A percentile compares a stretch with the other conserved stretches of the same genome.
These are phyloP conservation scores for Orchestes rusci DNA, from an alignment of 2,888 invertebrate genomes.

Conservation along the genomic window DNA sequence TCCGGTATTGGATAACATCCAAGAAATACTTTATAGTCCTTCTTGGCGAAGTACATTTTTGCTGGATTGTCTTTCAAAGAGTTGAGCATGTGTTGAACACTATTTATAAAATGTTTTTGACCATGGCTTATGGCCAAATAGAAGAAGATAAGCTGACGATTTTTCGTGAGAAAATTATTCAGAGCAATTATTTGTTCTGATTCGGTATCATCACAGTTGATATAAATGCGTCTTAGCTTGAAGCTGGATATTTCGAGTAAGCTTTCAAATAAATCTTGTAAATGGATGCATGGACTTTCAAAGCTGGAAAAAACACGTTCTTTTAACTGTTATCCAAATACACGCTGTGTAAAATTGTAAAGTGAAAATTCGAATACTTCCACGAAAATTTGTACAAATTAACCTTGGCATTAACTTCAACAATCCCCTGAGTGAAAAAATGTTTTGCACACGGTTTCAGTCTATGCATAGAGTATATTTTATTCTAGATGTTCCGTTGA, in stretches of 20 bases:
- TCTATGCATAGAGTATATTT: too few relatives aligned
- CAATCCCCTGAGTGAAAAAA: too few relatives aligned
- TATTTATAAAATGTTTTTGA: background rate
- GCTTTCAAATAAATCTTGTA: constrained; percentile 14
- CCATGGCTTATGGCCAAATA: constrained; percentile 12
- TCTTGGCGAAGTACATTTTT: constrained; percentile 22
- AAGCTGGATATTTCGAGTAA: constrained; percentile 5
- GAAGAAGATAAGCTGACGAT: too few relatives aligned
- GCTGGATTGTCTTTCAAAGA: background rate
- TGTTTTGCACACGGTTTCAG: too few relatives aligned
- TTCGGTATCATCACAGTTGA: too few relatives aligned
- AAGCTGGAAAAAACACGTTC: constrained; percentile 14
- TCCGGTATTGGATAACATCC: constrained; percentile 18
- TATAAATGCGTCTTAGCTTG: constrained; percentile 17
- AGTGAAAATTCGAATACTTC: background rate
- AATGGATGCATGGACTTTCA: constrained; percentile 13
- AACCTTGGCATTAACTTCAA: too few relatives aligned
- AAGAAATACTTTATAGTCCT: constrained; percentile 5
- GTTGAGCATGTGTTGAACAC: constrained; percentile 11
- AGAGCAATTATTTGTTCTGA: too few relatives aligned
- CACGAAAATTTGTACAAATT: too few relatives aligned
- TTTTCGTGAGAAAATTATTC: too few relatives aligned
- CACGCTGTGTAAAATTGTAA: background rate
- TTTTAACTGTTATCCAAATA: background rate
- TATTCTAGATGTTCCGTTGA: too few relatives aligned